Evolutionary conservation across 2,888 invertebrate species (phyloP).

Genomic region (Drosophila fulvimacula): DNA sequence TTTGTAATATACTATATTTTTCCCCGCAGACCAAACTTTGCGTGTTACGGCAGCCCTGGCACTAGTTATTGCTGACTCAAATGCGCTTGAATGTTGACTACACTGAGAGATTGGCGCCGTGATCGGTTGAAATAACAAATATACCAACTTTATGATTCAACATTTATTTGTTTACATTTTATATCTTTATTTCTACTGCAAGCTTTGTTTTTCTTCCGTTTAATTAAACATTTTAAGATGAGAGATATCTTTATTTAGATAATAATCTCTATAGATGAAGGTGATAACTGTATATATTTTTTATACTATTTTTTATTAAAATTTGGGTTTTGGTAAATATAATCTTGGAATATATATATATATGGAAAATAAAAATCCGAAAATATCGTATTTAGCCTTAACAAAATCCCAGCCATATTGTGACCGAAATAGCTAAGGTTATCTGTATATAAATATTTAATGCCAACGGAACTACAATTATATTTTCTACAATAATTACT

Average conservation of each 20-base stretch:
- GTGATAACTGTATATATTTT: not conserved
- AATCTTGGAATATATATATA: too few species aligned
- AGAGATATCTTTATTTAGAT: not conserved
- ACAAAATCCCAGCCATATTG: too few species aligned
- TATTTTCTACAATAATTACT: too few species aligned
- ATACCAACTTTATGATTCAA: not conserved
- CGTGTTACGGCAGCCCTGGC: conserved; percentile 13
- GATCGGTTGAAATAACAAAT: not conserved
- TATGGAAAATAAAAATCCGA: too few species aligned
- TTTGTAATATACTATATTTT: not conserved
- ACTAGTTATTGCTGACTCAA: not conserved
- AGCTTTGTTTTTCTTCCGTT: not conserved
- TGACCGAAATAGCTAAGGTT: too few species aligned
- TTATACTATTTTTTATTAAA: too few species aligned
- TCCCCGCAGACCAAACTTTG: not conserved
- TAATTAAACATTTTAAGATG: not conserved
- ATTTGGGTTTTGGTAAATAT: too few species aligned
- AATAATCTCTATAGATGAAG: too few species aligned
- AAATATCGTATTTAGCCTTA: too few species aligned
- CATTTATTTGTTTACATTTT: not conserved
- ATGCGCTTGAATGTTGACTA: not conserved
- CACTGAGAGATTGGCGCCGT: conserved; percentile 2
- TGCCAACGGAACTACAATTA: too few species aligned
- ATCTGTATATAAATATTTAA: too few species aligned
- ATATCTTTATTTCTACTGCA: not conserved